Conservation (phyloP, 2,888 invertebrate genomes). For the Petrolisthes cinctipes region DNA sequence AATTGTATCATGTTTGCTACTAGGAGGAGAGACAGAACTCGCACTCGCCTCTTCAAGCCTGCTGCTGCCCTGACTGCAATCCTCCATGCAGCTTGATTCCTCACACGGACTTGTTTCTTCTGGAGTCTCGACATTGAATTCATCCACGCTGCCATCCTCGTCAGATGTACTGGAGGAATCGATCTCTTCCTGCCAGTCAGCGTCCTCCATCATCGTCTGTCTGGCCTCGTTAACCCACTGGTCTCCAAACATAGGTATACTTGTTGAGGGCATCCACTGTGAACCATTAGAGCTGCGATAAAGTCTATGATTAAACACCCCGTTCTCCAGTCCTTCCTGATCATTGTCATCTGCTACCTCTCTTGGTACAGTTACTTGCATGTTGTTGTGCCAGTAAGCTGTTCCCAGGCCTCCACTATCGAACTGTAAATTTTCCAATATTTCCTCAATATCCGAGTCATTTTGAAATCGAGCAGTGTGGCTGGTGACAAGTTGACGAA, state of each 20-base stretch:
- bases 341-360: background rate
- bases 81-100: conserved; percentile 16
- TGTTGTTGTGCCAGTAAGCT: background rate
- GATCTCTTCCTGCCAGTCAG: conserved; percentile 28
- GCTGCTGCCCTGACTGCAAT: conserved; percentile 19
- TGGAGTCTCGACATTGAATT: conserved; percentile 25
- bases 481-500: conserved; percentile 37
- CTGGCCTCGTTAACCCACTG: conserved; percentile 46
- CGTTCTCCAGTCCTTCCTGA: conserved; percentile 13
- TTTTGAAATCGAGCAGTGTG: conserved; percentile 21
- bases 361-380: background rate
- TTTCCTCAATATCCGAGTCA: conserved; percentile 52
- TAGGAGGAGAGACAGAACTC: conserved; percentile 17
- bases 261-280: background rate
- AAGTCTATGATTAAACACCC: background rate
- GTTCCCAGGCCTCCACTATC: conserved; percentile 9
- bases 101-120: conserved; percentile 24
- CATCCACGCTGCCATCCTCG: conserved; percentile 35
- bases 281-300: background rate
- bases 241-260: conserved; percentile 39
- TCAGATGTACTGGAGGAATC: conserved; percentile 24
- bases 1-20: background rate
- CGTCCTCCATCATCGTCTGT: conserved; percentile 31
- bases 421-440: conserved; percentile 45
- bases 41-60: conserved; percentile 39